Evolutionary conservation across 2,888 invertebrate genomes (phyloP).

Genomic region (Heteromurus nitidus): DNA sequence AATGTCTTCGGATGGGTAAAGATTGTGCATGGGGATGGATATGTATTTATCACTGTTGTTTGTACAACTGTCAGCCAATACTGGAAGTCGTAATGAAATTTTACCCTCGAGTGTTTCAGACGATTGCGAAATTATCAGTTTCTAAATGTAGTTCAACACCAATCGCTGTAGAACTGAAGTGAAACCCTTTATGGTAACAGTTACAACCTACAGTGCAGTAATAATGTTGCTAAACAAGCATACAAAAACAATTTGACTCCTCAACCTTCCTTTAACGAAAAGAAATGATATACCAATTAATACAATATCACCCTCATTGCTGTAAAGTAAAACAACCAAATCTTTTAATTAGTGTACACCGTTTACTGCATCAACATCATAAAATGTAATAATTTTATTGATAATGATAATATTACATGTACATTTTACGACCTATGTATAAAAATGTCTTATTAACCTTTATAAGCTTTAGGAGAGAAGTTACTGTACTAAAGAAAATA

Average conservation of each 20-base stretch:
- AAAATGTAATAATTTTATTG: not conserved
- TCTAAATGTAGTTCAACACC: conserved; percentile 42
- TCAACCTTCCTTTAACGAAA: conserved; percentile 7
- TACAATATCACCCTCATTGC: not conserved
- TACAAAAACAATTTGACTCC: conserved; percentile 14
- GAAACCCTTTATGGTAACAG: conserved; percentile 39
- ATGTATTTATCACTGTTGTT: conserved; percentile 17
- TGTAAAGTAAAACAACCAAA: not conserved
- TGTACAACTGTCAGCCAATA: conserved; percentile 41
- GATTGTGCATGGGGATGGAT: not conserved
- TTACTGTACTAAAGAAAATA: not conserved
- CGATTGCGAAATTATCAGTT: conserved; percentile 31
- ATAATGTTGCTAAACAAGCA: conserved; percentile 13
- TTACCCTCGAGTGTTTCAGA: conserved; percentile 26
- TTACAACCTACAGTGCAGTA: not conserved
- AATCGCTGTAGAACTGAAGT: conserved; percentile 51
- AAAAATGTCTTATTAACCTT: conserved; percentile 1
- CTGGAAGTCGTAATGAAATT: conserved; percentile 11
- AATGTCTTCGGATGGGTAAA: not conserved
- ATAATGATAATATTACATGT: conserved; percentile 16
- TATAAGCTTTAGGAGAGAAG: conserved; percentile 1
- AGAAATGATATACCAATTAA: conserved; percentile 9
- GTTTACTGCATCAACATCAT: conserved; percentile 10
- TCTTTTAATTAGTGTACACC: not conserved
- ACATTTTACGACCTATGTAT: not conserved